Evolutionary conservation across 2,113 vertebrate genomes (phyloP), one percentile per base, ranked within the genome.

Genomic region (Corythornis madagascariensis): DNA sequence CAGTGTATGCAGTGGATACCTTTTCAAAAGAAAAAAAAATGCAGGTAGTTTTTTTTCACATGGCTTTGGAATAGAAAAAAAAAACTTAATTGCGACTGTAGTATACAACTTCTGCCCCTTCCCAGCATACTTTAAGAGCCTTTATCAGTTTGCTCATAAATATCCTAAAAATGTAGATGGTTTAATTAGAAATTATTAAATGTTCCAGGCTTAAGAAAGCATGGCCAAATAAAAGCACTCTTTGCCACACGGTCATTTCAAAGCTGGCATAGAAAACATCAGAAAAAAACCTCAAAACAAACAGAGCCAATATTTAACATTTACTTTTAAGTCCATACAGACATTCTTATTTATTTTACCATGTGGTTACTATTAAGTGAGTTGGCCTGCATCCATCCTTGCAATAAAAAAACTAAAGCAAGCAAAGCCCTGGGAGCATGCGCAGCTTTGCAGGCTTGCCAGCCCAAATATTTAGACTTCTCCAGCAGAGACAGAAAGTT

Each of bases 361-460:
- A 96, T 95, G 92, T 96, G 95, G 95, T 95, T 94, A 90, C 92
- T 91, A 95, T 97, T 97, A 96, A 96, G 96, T 93, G 69, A 9
- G 1, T 80, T 96, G 93, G 93, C 79, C 93, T 86, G 60, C 74
- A 94, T 84, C 92, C 92, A 96, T 85, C 75, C 83, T 94, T 64
- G 67, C 13, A 86, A 81, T 75, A 80, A 66, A 21, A 50, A 64
- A 38, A 43, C 67, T 13, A 93, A 93, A 91, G 76, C 83, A 90
- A 83, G 24, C 69, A 52, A 75, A 15, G 8, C 76, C 20, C 57
- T 50, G 71, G 74, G 92, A 93, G 88, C 86, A 80, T 93, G 90
- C 33, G 72, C 92, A 94, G 88, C 92, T 95, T 89, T 96, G 86
- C 88, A 80, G 82, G 20, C 45, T 56, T 95, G 92, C 92, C 93